A percentile compares a stretch with the other conserved stretches of the same genome.
phyloP scores from a whole-genome alignment of 2,888 invertebrate genomes.

The Acrobasis repandana region DNA sequence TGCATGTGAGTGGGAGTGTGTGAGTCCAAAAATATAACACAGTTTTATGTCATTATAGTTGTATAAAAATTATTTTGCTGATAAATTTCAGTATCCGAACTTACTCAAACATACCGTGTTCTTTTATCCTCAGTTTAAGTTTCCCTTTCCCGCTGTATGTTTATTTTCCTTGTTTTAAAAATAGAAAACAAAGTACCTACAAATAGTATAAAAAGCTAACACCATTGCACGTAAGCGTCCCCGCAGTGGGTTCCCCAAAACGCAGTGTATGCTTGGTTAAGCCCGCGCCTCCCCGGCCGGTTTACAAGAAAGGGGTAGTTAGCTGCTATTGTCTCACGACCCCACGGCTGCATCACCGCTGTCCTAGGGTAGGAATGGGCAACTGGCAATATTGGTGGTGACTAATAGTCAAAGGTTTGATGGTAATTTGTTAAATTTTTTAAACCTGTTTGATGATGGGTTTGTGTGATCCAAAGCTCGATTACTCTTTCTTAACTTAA shows the following conservation, averaged over 20 bases:
- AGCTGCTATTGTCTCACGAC: slow-evolving; percentile 77
- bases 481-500: too few relatives aligned
- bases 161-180: too few relatives aligned
- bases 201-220: slow-evolving; percentile 14
- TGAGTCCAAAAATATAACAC: too few relatives aligned
- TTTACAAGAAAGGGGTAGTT: slow-evolving; percentile 82
- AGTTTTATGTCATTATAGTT: too few relatives aligned
- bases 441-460: slow-evolving; percentile 34
- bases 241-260: slow-evolving; percentile 67
- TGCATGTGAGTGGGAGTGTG: too few relatives aligned
- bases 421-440: slow-evolving; percentile 11
- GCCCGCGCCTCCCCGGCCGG: slow-evolving; percentile 72
- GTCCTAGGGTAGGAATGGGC: slow-evolving; percentile 45
- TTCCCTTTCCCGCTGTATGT: too few relatives aligned
- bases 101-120: too few relatives aligned
- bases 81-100: too few relatives aligned
- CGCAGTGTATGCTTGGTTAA: slow-evolving; percentile 80
- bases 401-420: background rate
- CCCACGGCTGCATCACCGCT: slow-evolving; percentile 48
- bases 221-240: slow-evolving; percentile 48
- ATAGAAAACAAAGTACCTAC: background rate
- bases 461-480: too few relatives aligned
- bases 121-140: too few relatives aligned
- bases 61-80: too few relatives aligned
- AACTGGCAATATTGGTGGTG: slow-evolving; percentile 49